Evolutionary conservation across 2,888 invertebrate genomes (phyloP).

Genomic region (Pardosa pseudoannulata): DNA sequence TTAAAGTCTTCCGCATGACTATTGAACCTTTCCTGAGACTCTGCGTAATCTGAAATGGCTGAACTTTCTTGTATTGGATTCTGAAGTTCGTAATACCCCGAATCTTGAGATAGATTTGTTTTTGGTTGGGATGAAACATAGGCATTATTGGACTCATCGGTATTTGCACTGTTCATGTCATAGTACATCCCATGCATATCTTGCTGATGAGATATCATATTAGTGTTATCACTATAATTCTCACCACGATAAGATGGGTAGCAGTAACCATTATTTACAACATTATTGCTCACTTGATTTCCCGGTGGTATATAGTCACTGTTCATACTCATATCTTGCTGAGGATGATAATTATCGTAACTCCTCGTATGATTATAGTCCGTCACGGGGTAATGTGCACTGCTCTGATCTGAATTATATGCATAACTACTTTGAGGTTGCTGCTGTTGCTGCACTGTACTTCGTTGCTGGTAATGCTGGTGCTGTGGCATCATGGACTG

Average conservation of each 20-base stretch:
- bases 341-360: conserved; percentile 42
- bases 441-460: conserved; percentile 23
- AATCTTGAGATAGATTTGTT: conserved; percentile 58
- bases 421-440: conserved; percentile 37
- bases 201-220: conserved; percentile 26
- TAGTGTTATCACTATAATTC: conserved; percentile 30
- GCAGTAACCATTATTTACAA: conserved; percentile 56
- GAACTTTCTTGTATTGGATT: conserved; percentile 50
- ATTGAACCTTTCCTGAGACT: conserved; percentile 45
- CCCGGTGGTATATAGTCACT: conserved; percentile 43
- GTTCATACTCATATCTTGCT: conserved; percentile 40
- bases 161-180: conserved; percentile 67
- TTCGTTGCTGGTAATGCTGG: conserved; percentile 50
- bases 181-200: conserved; percentile 66
- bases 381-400: conserved; percentile 18
- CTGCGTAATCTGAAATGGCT: conserved; percentile 47
- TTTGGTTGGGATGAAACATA: conserved; percentile 54
- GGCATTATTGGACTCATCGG: conserved; percentile 38
- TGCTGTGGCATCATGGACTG: conserved; percentile 45
- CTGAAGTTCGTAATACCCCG: conserved; percentile 66
- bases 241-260: conserved; percentile 58
- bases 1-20: conserved; percentile 55
- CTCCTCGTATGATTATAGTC: conserved; percentile 39
- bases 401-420: conserved; percentile 27
- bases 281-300: conserved; percentile 35